A percentile compares a stretch with the other conserved stretches of the same genome.
These are phyloP conservation scores for Neodiprion fabricii DNA, from an alignment of 1,140 invertebrate genomes.

Conservation along the genomic window DNA sequence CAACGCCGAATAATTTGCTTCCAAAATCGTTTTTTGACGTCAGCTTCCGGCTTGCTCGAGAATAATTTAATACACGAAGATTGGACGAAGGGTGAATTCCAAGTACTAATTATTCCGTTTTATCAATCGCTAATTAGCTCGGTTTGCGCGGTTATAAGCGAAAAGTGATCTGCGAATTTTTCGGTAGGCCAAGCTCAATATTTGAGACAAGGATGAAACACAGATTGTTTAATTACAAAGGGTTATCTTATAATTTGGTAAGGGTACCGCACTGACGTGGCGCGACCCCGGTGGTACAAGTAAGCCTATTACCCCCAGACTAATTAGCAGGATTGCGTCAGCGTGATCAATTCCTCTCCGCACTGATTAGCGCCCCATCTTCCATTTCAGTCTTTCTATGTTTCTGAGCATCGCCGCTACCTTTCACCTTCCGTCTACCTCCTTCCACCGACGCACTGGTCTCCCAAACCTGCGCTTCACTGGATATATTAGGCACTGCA, in stretches of 20 bases:
- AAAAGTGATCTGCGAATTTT: background rate
- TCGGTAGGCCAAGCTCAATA: background rate
- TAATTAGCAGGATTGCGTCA: constrained; percentile 16
- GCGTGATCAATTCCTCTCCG: constrained; percentile 12
- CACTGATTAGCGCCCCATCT: constrained; percentile 8
- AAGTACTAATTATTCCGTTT: background rate
- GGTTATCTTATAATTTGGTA: background rate
- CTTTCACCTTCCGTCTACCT: background rate
- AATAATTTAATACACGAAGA: too few relatives aligned
- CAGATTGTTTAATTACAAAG: background rate
- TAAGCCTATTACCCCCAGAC: constrained; percentile 13
- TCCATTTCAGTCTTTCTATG: background rate
- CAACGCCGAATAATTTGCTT: too few relatives aligned
- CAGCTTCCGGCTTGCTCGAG: too few relatives aligned
- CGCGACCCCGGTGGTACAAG: background rate
- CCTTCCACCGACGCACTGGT: background rate
- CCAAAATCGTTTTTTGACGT: too few relatives aligned
- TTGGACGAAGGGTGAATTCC: too few relatives aligned
- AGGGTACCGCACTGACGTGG: background rate
- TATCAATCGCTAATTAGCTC: background rate
- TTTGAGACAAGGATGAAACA: background rate
- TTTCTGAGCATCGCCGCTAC: background rate
- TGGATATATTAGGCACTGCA: constrained; percentile 1
- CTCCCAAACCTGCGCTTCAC: background rate
- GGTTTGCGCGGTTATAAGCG: background rate